A percentile compares a stretch with the other conserved stretches of the same genome.
These are phyloP conservation scores for Trypoxylon attenuatum DNA, from an alignment of 2,888 invertebrate genomes.

Conservation along the genomic window DNA sequence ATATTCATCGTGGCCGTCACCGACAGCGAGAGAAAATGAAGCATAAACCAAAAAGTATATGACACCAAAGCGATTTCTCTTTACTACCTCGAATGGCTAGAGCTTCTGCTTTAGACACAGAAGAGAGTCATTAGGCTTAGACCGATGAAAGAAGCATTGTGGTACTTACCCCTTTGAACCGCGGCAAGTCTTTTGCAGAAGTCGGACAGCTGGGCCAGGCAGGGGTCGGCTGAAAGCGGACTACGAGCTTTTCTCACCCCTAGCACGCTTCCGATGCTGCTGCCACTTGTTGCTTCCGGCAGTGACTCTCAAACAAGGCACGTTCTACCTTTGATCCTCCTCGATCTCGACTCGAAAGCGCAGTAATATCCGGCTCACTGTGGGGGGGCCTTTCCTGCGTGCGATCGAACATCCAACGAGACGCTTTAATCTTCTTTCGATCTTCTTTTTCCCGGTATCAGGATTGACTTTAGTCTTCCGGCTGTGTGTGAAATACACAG, in stretches of 20 bases:
- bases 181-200: constrained; percentile 9
- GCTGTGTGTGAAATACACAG: too few relatives aligned
- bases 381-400: too few relatives aligned
- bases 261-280: neutral
- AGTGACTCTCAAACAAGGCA: constrained; percentile 42
- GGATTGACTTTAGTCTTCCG: too few relatives aligned
- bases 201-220: neutral
- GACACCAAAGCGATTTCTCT: neutral
- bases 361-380: too few relatives aligned
- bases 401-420: too few relatives aligned
- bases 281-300: constrained; percentile 46
- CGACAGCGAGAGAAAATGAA: neutral
- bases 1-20: too few relatives aligned
- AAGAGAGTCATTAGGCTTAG: neutral
- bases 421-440: too few relatives aligned
- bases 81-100: neutral
- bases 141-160: neutral
- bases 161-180: neutral
- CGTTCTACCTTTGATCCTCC: neutral
- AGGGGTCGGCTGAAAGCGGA: constrained; percentile 27
- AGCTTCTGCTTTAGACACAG: neutral
- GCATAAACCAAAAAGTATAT: neutral
- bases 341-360: too few relatives aligned
- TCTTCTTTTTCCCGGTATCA: too few relatives aligned
- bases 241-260: constrained; percentile 35